Conservation (phyloP, 2,113 vertebrate genomes). For the Nesospiza acunhae region DNA sequence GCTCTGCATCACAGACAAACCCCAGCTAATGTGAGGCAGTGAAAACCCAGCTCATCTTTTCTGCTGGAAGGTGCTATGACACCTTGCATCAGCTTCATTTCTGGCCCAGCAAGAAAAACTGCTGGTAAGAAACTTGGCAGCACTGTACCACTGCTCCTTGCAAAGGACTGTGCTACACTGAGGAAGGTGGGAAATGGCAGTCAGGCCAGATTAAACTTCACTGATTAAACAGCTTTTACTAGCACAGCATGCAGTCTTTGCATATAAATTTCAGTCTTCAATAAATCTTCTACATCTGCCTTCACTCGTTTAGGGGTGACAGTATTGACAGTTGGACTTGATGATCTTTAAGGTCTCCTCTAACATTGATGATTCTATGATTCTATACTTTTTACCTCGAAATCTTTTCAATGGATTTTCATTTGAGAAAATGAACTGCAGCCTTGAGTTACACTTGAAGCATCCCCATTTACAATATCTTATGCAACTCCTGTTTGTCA, state of each 20-base stretch:
- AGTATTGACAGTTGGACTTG: not conserved
- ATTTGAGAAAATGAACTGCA: not conserved
- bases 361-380: not conserved
- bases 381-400: not conserved
- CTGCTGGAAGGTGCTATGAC: not conserved
- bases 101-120: not conserved
- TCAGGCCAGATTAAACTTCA: not conserved
- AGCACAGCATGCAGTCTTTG: not conserved
- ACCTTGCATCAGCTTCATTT: not conserved
- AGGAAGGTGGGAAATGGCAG: not conserved
- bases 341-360: not conserved
- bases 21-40: not conserved
- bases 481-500: not conserved
- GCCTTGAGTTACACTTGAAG: not conserved
- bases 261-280: not conserved
- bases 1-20: not conserved
- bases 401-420: not conserved
- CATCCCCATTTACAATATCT: not conserved
- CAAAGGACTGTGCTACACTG: not conserved
- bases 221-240: not conserved
- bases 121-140: not conserved
- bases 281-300: not conserved
- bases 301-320: not conserved
- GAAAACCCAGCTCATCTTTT: not conserved
- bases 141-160: not conserved